Evolutionary conservation across 2,113 vertebrate genomes (phyloP).

Genomic region (Hiodon tergisus): DNA sequence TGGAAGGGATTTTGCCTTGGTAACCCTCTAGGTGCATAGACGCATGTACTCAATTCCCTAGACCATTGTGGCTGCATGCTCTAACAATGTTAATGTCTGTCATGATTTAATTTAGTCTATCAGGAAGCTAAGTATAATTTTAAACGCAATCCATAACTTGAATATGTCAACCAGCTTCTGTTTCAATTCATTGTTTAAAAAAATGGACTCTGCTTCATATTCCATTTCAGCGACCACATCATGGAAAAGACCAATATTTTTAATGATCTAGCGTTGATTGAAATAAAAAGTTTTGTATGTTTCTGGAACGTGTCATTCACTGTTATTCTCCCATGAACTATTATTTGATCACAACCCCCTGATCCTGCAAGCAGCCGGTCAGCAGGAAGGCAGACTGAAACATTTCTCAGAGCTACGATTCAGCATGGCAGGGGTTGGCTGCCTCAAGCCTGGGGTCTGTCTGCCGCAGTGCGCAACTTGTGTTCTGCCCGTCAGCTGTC

Average conservation of each 20-base stretch:
- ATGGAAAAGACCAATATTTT: conserved; percentile 2
- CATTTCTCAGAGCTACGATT: not conserved
- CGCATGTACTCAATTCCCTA: not conserved
- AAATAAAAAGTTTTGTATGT: not conserved
- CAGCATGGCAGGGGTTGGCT: not conserved
- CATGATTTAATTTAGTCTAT: conserved; percentile 15
- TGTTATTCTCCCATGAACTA: conserved; percentile 6
- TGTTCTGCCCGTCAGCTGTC: too few species aligned
- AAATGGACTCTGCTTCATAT: conserved; percentile 8
- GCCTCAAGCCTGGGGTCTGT: not conserved
- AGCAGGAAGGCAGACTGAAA: not conserved
- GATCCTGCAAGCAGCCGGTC: not conserved
- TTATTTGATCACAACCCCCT: not conserved
- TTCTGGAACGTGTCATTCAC: not conserved
- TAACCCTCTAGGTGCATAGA: conserved; percentile 5
- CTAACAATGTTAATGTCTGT: conserved; percentile 4
- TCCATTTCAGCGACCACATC: conserved; percentile 8
- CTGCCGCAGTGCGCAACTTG: not conserved
- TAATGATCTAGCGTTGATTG: conserved; percentile 3
- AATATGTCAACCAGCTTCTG: conserved; percentile 7
- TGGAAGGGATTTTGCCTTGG: conserved; percentile 36
- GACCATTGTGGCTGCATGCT: conserved; percentile 7
- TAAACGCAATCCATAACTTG: conserved; percentile 8
- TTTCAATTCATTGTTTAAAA: conserved; percentile 17
- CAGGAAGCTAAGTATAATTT: conserved; percentile 21